Conservation (phyloP, 2,113 vertebrate genomes). For the Chaetura pelagica region DNA sequence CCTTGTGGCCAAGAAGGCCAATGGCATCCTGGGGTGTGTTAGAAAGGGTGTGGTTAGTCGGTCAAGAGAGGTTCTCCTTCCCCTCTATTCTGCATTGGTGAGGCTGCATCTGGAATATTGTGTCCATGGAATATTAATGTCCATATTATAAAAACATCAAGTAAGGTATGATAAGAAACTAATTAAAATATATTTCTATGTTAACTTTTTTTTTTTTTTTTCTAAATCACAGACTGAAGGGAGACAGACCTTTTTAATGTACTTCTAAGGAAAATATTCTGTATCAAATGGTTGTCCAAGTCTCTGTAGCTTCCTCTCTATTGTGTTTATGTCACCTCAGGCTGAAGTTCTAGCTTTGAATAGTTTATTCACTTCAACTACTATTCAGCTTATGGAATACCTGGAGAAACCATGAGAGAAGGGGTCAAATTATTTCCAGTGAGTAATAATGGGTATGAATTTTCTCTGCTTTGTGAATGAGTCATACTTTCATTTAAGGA, state of each 20-base stretch:
- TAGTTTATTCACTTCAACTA: background rate
- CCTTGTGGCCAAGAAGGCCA: too few relatives aligned
- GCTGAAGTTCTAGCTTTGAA: background rate
- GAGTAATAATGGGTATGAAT: background rate
- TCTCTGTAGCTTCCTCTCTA: background rate
- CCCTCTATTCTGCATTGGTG: too few relatives aligned
- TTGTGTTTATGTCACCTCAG: background rate
- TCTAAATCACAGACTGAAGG: background rate
- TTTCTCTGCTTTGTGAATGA: background rate
- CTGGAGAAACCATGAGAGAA: background rate
- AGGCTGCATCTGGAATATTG: too few relatives aligned
- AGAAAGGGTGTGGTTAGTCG: too few relatives aligned
- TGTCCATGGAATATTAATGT: too few relatives aligned
- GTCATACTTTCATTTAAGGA: background rate
- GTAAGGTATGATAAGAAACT: background rate
- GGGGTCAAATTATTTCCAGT: background rate
- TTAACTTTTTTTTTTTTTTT: background rate
- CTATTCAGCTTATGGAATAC: background rate
- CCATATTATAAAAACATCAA: background rate
- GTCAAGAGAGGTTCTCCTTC: too few relatives aligned
- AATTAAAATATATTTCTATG: background rate
- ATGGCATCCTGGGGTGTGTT: too few relatives aligned
- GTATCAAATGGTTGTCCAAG: background rate
- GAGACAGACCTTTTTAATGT: background rate
- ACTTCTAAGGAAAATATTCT: background rate